Evolutionary conservation across 2,888 invertebrate species (phyloP), one percentile per base, ranked within the genome.

Genomic region (Himalopsyche kuldschensis): DNA sequence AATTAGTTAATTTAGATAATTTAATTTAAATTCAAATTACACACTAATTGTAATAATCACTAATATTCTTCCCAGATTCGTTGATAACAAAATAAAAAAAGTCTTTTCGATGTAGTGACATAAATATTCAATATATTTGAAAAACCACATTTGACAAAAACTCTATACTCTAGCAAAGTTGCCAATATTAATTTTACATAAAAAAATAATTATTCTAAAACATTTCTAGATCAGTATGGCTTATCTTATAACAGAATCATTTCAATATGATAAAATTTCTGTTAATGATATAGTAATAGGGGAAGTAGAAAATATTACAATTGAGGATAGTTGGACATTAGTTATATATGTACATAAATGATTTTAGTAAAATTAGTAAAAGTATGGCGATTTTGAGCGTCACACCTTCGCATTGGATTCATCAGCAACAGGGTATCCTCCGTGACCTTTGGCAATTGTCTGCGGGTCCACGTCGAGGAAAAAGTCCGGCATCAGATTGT

Each of bases 401-500:
- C 84, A 81, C 63, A 85, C 85, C 84, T 85, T 80, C 30, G 24
- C 24, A 6, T 24, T 69, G 69, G 87, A 77, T 20, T 75, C 30
- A 55, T 79, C 77, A 11, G 85, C 27, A 46, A 80, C 32, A 17
- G 48, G 24, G 78, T 30, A 5, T 48, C 76, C 30, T 41, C 48
- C 31, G 31, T 82, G 80, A 79, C 82, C 17, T 81, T 81, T 82
- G 24, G 78, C 77, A 30, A 81, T 78, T 84, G 82, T 80, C 80
- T n/a, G 32, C 46, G 83, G 84, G 55, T 35, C 84, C 84, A 88
- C 88, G 78, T 91, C 97, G 90, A 99, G 91, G 92, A 98, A 99
- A 91, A 98, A 97, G 91, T 99, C 99, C 0, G 94, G 93, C 93
- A 97, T 93, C 86, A 98, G 91, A 86, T 94, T 93, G 84, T 93